Evolutionary conservation across 2,113 vertebrate species (phyloP).

Genomic region (Tragelaphus imberbis): DNA sequence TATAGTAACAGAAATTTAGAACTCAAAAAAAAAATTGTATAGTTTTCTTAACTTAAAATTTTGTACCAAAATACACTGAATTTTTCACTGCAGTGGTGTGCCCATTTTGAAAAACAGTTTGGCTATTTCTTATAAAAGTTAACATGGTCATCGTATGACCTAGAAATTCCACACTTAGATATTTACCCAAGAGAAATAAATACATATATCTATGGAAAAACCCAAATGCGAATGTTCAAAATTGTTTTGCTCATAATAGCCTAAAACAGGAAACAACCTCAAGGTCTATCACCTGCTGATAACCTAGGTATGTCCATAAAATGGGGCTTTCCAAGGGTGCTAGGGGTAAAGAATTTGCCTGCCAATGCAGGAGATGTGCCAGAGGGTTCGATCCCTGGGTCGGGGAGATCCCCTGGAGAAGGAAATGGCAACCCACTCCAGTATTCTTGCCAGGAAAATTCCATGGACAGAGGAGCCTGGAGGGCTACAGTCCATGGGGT

Average conservation of each 20-base stretch:
- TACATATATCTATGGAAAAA: background rate
- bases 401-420: background rate
- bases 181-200: conserved; percentile 13
- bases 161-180: background rate
- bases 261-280: background rate
- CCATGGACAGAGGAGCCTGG: background rate
- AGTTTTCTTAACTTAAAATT: background rate
- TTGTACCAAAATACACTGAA: background rate
- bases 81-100: background rate
- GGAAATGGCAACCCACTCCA: background rate
- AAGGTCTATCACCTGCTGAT: background rate
- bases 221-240: background rate
- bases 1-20: conserved; percentile 35
- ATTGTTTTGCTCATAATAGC: background rate
- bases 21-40: background rate
- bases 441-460: background rate
- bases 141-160: background rate
- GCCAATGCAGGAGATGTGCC: background rate
- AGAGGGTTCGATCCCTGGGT: background rate
- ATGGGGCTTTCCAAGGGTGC: background rate
- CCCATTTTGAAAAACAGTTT: background rate
- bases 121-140: background rate
- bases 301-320: background rate
- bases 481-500: background rate
- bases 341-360: background rate